Evolutionary conservation across 2,888 invertebrate genomes (phyloP).

Genomic region (Thera obeliscata): DNA sequence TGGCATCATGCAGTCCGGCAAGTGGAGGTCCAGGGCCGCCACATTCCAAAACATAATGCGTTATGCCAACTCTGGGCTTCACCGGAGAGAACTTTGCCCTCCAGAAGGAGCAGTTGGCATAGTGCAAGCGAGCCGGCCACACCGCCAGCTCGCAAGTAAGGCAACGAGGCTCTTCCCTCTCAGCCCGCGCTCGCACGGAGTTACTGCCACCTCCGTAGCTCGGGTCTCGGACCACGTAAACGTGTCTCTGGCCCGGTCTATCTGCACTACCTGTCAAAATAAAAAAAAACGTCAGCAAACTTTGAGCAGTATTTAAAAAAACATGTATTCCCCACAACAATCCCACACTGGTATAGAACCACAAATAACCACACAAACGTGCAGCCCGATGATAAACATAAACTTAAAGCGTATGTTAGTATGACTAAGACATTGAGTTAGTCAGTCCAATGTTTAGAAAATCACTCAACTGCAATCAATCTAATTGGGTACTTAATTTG

Average conservation of each 20-base stretch:
- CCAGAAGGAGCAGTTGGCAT: conserved; percentile 95
- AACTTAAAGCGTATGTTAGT: conserved; percentile 47
- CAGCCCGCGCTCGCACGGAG: conserved; percentile 75
- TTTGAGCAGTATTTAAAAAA: neutral
- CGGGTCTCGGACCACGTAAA: conserved; percentile 93
- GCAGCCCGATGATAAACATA: conserved; percentile 36
- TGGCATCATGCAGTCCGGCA: conserved; percentile 90
- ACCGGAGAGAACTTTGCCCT: conserved; percentile 88
- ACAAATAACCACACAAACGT: conserved; percentile 45
- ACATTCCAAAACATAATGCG: conserved; percentile 92
- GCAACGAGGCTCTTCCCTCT: conserved; percentile 90
- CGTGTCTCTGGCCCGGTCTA: conserved; percentile 93
- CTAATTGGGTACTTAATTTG: conserved; percentile 77
- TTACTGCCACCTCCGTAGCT: conserved; percentile 85
- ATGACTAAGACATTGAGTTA: conserved; percentile 44
- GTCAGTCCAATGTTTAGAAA: conserved; percentile 45
- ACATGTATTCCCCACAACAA: conserved; percentile 9
- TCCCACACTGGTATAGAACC: conserved; percentile 32
- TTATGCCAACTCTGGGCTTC: conserved; percentile 74
- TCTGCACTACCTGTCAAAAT: conserved; percentile 89
- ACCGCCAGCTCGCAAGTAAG: conserved; percentile 94
- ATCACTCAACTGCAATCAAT: conserved; percentile 73
- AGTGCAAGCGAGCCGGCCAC: conserved; percentile 91
- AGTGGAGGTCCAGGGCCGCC: conserved; percentile 96
- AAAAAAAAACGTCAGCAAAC: conserved; percentile 37